Evolutionary conservation across 2,888 invertebrate species (phyloP).

Genomic region (Eristalis tenax): DNA sequence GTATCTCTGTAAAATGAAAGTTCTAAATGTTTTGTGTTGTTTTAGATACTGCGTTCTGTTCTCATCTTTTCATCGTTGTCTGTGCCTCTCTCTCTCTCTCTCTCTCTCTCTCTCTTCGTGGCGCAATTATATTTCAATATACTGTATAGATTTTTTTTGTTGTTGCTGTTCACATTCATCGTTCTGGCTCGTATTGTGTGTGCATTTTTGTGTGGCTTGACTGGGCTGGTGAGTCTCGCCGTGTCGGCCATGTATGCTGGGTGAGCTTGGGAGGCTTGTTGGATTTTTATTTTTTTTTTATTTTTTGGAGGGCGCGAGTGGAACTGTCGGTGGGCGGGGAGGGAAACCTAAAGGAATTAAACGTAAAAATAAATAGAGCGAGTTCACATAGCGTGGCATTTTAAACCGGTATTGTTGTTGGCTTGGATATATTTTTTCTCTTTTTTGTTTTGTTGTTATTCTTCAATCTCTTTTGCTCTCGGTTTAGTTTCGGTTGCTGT

Average conservation of each 20-base stretch:
- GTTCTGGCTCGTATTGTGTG: slow-evolving; percentile 25
- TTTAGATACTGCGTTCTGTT: slow-evolving; percentile 38
- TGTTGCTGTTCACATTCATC: background rate
- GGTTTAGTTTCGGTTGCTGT: background rate
- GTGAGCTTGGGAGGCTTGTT: slow-evolving; percentile 45
- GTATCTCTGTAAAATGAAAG: slow-evolving; percentile 26
- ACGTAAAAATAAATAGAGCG: slow-evolving; percentile 70
- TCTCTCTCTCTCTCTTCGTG: background rate
- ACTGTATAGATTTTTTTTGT: slow-evolving; percentile 13
- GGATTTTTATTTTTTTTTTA: slow-evolving; percentile 1
- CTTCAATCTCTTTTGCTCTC: background rate
- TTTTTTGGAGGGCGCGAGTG: slow-evolving; percentile 48
- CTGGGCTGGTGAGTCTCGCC: slow-evolving; percentile 2
- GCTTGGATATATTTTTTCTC: background rate
- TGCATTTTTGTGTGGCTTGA: slow-evolving; percentile 33
- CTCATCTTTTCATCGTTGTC: background rate
- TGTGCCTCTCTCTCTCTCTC: too few species aligned
- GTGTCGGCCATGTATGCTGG: slow-evolving; percentile 1
- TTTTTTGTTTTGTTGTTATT: background rate
- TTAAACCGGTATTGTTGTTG: slow-evolving; percentile 68
- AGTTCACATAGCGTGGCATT: slow-evolving; percentile 70
- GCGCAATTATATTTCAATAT: slow-evolving; percentile 48
- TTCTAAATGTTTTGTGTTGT: slow-evolving; percentile 52
- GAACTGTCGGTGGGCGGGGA: slow-evolving; percentile 5
- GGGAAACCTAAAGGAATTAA: slow-evolving; percentile 63